phyloP scores from a whole-genome alignment of 2,888 invertebrate species.

The Sarcophaga subvicina region DNA sequence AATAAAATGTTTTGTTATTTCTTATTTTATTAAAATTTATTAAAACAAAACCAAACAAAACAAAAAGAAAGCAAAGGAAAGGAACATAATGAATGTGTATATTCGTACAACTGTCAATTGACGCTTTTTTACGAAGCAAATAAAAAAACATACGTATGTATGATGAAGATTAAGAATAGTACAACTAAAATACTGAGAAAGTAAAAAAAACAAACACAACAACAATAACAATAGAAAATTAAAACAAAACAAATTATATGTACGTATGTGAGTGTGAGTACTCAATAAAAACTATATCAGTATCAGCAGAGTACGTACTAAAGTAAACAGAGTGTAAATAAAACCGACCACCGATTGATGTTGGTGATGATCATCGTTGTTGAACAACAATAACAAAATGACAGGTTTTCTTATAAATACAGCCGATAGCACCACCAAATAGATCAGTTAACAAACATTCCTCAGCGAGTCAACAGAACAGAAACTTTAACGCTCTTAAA shows the following conservation, averaged over 20 bases:
- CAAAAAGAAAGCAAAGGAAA: not conserved
- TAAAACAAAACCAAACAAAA: not conserved
- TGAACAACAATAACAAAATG: conserved; percentile 53
- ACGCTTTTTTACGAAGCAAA: not conserved
- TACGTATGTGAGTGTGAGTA: not conserved
- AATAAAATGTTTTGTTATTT: not conserved
- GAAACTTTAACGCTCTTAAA: not conserved
- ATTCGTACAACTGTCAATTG: not conserved
- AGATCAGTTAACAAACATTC: conserved; percentile 67
- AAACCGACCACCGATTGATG: conserved; percentile 20
- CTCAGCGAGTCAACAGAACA: conserved; percentile 27
- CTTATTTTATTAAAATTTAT: not conserved
- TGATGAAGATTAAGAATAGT: not conserved
- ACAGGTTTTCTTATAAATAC: conserved; percentile 65
- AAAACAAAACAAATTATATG: not conserved
- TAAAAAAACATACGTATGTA: not conserved
- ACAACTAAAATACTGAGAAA: not conserved
- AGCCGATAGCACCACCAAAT: conserved; percentile 38
- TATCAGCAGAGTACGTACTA: conserved; percentile 14
- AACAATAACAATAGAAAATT: not conserved
- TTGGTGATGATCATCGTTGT: conserved; percentile 15
- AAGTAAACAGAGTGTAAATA: conserved; percentile 37
- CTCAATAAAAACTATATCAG: conserved; percentile 28
- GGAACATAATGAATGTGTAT: not conserved
- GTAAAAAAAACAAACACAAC: not conserved